Base-by-base conservation (phyloP, 2,113 vertebrate genomes). In the Lethenteron reissneri region DNA sequence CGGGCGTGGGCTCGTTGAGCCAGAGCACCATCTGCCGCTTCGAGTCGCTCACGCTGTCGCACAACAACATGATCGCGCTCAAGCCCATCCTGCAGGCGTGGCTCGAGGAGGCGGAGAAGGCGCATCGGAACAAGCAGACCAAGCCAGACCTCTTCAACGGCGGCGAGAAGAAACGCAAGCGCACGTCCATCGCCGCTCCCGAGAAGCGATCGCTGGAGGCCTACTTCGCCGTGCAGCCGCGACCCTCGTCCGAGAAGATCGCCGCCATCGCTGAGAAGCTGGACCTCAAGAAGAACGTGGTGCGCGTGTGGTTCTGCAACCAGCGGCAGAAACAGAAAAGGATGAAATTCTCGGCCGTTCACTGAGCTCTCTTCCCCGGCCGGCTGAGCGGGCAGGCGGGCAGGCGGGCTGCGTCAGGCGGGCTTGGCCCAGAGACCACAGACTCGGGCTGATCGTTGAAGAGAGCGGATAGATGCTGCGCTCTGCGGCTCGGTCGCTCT, bases 61-160 rank as follows among this genome's bases (percentile, higher is more conserved):
- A 92, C 79, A 92, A 92, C 79, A 92, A 92, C 82, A 92, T 92
- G 89, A 87, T 92, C 76, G 89, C 89, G 57, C 86, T 92, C 56
- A 92, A 92, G 71, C 89, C 89, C 71, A 92, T 92, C 77, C 80
- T 92, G 56, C 87, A 92, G 80, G 89, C 88, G 5, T 92, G 89
- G 89, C 76, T 92, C 78, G 89, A 92, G 78, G 89, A 92, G 79
- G 89, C 89, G 2, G 89, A 92, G 79, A 77, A 87, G 72, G 88
- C 87, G 1, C 89, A 92, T 80, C 76, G 88, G 60, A 88, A 91
- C 80, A 90, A 90, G 79, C 87, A 90, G 84, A 78, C 86, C 80
- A 92, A 92, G 73, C 88, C 89, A 0, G 89, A 91, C 79, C 85
- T 88, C 75, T 91, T 89, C 79, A 87, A 78, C 57, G 84, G 82